Evolutionary conservation across 2,797 vertebrate species (phyloP).

Genomic region (Melanotaenia pygmaea): DNA sequence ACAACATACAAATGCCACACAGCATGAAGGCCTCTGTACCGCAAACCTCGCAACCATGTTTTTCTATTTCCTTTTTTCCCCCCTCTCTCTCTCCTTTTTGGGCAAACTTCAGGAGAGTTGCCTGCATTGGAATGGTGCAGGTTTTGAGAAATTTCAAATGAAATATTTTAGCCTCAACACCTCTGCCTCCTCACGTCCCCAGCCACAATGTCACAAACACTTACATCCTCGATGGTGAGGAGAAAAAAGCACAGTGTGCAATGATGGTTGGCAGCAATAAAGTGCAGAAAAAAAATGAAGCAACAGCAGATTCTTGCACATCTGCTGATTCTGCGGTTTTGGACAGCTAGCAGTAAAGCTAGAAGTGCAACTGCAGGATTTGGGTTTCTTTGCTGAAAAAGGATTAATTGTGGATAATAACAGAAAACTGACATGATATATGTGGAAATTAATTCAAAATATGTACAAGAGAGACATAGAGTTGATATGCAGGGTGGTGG

Average conservation of each 20-base stretch:
- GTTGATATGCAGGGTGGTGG: slow-evolving; percentile 19
- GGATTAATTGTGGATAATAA: slow-evolving; percentile 46
- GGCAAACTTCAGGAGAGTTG: slow-evolving; percentile 55
- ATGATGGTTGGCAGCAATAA: slow-evolving; percentile 59
- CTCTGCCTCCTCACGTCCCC: slow-evolving; percentile 46
- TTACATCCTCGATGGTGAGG: slow-evolving; percentile 61
- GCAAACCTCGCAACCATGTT: slow-evolving; percentile 54
- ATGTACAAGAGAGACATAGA: slow-evolving; percentile 38
- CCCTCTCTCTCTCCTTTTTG: slow-evolving; percentile 17
- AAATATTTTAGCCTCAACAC: slow-evolving; percentile 77
- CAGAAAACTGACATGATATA: slow-evolving; percentile 52
- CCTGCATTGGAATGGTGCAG: slow-evolving; percentile 67
- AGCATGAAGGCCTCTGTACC: slow-evolving; percentile 59
- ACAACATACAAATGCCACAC: slow-evolving; percentile 71
- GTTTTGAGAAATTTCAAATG: slow-evolving; percentile 72
- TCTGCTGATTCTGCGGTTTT: slow-evolving; percentile 64
- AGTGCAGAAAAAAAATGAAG: slow-evolving; percentile 48
- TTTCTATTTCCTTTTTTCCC: slow-evolving; percentile 54
- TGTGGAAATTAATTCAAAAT: slow-evolving; percentile 53
- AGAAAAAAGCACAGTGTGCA: slow-evolving; percentile 48
- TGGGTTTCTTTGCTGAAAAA: slow-evolving; percentile 41
- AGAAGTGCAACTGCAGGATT: slow-evolving; percentile 32
- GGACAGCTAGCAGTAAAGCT: slow-evolving; percentile 38
- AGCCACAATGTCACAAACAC: slow-evolving; percentile 79
- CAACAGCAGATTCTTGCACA: slow-evolving; percentile 45